Percentiles rank a stretch among this genome's conserved stretches.
These are phyloP conservation scores for Harmothoe impar DNA, from an alignment of 2,888 invertebrate species.

Conservation along the genomic window DNA sequence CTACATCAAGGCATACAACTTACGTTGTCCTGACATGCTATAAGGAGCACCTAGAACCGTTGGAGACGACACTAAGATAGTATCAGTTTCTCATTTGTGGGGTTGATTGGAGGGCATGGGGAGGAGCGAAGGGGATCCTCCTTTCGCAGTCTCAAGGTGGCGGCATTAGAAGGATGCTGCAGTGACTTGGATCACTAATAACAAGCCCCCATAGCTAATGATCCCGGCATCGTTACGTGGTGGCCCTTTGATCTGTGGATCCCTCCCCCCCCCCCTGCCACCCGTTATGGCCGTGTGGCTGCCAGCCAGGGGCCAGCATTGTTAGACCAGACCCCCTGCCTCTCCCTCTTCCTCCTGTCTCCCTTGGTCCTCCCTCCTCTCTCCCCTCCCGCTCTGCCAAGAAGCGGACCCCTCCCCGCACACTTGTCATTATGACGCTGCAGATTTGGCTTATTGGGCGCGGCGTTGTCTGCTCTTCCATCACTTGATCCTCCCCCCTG, in stretches of 20 bases:
- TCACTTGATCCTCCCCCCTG: neutral
- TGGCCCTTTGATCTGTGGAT: neutral
- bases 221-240: neutral
- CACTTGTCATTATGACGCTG: constrained; percentile 15
- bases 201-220: neutral
- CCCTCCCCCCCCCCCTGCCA: neutral
- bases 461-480: neutral
- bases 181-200: neutral
- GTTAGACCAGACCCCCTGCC: neutral
- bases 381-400: neutral
- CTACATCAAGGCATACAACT: neutral
- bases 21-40: neutral
- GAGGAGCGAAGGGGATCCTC: neutral
- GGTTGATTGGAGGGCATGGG: neutral
- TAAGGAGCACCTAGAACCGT: neutral
- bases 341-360: neutral
- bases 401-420: neutral
- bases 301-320: neutral
- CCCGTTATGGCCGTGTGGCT: neutral
- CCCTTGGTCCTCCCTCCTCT: neutral
- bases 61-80: neutral
- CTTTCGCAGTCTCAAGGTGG: neutral
- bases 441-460: constrained; percentile 20
- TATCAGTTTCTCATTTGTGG: neutral
- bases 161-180: neutral